A percentile compares a stretch with the other conserved stretches of the same genome.
These are phyloP conservation scores for Ochotona princeps DNA, from an alignment of 2,113 vertebrate species.

Conservation along the genomic window DNA sequence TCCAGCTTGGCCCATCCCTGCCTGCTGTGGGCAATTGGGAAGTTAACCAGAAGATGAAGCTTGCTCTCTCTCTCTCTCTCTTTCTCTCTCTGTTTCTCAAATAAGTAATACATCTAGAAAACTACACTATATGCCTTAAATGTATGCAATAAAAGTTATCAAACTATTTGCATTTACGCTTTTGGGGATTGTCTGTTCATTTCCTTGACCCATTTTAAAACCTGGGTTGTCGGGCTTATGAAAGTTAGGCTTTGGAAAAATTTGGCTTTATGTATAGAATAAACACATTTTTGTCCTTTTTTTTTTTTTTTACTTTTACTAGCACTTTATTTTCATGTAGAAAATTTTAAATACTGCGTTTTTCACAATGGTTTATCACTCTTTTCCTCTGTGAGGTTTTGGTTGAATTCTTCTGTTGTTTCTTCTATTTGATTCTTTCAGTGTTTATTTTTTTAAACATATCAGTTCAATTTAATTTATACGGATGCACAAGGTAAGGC, in stretches of 20 bases:
- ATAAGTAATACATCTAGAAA: no score
- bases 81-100: no score
- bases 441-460: neutral
- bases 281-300: conserved; percentile 34
- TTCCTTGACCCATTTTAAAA: conserved; percentile 36
- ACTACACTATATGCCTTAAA: no score
- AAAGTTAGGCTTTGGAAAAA: neutral
- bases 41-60: no score
- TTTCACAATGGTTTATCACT: conserved; percentile 27
- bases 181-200: neutral
- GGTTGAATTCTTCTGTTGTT: neutral
- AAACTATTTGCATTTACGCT: conserved; percentile 49
- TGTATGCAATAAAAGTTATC: neutral
- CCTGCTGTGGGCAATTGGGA: no score
- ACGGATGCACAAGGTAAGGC: neutral
- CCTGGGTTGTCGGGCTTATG: conserved; percentile 1
- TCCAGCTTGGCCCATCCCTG: no score
- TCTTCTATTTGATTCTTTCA: neutral
- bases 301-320: neutral
- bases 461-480: conserved; percentile 12
- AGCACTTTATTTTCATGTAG: neutral
- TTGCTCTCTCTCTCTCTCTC: no score
- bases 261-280: neutral
- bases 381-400: neutral
- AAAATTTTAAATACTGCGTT: conserved; percentile 37